Conservation (phyloP, 2,113 vertebrate genomes). For the Callionymus lyra region DNA sequence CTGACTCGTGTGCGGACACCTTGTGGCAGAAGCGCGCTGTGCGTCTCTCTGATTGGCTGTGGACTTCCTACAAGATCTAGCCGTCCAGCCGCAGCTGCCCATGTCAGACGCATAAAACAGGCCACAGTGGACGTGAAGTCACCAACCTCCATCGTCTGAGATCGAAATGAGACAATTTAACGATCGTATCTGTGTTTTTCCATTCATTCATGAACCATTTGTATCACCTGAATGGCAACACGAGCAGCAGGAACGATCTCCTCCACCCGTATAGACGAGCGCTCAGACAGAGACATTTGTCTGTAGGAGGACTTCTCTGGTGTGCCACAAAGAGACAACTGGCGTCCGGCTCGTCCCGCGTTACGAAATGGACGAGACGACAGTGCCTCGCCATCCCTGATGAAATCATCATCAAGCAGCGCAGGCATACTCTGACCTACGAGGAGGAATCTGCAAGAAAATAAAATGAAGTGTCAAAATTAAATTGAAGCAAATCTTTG, state of each 20-base stretch:
- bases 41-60: conserved; percentile 91
- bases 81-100: conserved; percentile 92
- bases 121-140: conserved; percentile 96
- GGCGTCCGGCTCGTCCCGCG: conserved; percentile 74
- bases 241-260: conserved; percentile 96
- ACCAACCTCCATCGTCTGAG: conserved; percentile 91
- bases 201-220: too few species aligned
- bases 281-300: conserved; percentile 91
- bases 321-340: conserved; percentile 91
- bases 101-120: conserved; percentile 95
- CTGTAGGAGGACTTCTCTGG: conserved; percentile 93
- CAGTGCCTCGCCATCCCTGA: conserved; percentile 85
- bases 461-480: too few species aligned
- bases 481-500: too few species aligned
- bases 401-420: conserved; percentile 81
- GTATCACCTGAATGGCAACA: conserved; percentile 87
- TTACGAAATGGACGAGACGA: conserved; percentile 96
- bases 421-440: conserved; percentile 93
- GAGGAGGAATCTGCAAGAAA: conserved; percentile 79
- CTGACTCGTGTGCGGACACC: conserved; percentile 90
- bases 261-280: conserved; percentile 94
- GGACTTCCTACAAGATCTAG: conserved; percentile 93
- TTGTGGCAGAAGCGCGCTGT: conserved; percentile 76
- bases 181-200: not conserved
- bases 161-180: not conserved